Evolutionary conservation across 2,113 vertebrate genomes (phyloP), one percentile per base, ranked within the genome.

Genomic region (Hemiscyllium ocellatum): DNA sequence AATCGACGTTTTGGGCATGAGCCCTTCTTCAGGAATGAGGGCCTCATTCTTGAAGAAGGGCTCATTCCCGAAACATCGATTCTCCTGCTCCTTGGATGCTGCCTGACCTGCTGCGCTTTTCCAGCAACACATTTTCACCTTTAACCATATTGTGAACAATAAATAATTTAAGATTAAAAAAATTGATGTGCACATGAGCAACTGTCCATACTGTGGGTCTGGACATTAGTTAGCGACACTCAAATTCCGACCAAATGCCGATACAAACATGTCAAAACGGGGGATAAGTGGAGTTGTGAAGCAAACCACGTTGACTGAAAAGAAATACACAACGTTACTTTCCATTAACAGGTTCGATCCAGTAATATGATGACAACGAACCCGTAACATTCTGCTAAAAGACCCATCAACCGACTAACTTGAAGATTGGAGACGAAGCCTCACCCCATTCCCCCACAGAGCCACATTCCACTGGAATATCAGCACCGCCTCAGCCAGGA

Each of bases 401-500:
- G 93, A 50, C 66, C 37, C 42, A 42, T 37, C 26, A 37, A 12
- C 19, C 10, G 2, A n/a, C 26, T 1, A 37, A 68, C 47, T 52
- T 10, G 69, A 37, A 17, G 42, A 68, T 37, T 3, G 65, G 68
- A 26, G 86, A 70, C 94, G 42, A 37, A 72, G 8, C 24, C 47
- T 29, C 8, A 26, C 42, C 66, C 65, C 93, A 1, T 10, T 2
- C 52, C 47, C 37, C 68, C 56, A 61, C 56, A 33, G 89, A 37
- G 61, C 69, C 94, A 76, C 94, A 95, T 95, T 95, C 94, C 94
- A 70, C 13, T 72, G 13, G 47, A 95, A 19, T 72, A 72, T 33
- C 37, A 95, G 68, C 94, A 52, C 94, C 69, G 94, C 94, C 94
- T 95, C 47, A 52, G 15, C 13, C 68, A 95, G 94, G 68, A 95